phyloP scores from a whole-genome alignment of 2,113 vertebrate species.

The Neogale vison region DNA sequence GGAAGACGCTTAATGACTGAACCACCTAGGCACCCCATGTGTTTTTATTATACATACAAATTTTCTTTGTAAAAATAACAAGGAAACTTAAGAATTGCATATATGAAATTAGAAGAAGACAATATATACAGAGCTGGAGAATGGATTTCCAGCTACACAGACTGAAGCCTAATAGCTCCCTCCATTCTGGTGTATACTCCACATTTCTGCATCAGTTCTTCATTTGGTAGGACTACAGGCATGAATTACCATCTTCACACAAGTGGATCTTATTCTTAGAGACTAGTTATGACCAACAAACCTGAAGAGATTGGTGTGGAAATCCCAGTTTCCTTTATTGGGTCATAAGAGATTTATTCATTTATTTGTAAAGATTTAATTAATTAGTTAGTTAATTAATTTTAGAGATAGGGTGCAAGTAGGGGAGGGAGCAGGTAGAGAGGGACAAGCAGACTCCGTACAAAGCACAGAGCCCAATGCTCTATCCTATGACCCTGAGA shows the following conservation, averaged over 20 bases:
- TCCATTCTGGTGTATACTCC: fast-evolving
- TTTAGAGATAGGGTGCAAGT: neutral
- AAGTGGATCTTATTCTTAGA: neutral
- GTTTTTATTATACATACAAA: neutral
- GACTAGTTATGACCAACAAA: neutral
- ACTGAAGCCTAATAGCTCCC: neutral
- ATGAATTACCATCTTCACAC: neutral
- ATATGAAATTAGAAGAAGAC: neutral
- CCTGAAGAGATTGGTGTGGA: neutral
- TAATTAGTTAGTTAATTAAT: neutral
- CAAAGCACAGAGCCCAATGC: neutral
- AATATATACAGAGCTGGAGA: neutral
- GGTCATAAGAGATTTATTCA: neutral
- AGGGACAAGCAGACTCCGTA: neutral
- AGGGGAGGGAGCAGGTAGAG: neutral
- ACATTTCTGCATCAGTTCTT: neutral
- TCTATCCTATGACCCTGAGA: neutral
- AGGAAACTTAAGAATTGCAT: neutral
- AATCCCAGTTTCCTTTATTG: neutral
- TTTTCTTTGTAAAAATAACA: neutral
- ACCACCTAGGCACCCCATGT: no score
- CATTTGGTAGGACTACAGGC: neutral
- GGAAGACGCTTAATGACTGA: no score
- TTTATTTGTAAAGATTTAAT: neutral
- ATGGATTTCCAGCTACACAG: neutral